Evolutionary conservation across 1,140 invertebrate genomes (phyloP), one percentile per base, ranked within the genome.

Genomic region (Drosophila micromelanica): DNA sequence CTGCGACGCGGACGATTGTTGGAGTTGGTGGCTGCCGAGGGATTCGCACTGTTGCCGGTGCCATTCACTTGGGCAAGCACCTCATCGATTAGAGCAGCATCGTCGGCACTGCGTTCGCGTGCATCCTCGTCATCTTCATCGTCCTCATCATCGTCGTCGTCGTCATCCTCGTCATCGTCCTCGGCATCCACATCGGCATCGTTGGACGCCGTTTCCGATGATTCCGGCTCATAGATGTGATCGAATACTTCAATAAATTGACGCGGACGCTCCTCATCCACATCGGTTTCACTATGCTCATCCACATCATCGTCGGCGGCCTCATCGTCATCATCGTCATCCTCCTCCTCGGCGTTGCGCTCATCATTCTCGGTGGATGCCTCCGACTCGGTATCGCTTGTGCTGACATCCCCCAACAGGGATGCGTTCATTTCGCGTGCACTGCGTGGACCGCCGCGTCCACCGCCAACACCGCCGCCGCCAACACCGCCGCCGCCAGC

Each of bases 261-360:
- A 6, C 89, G 81, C 38, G 85, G 86, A 8, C 76, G 69, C 63
- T 92, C 92, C 57, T 92, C 92, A 46, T 92, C 92, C 37, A 93
- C 93, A 84, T 94, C 93, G 40, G 94, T 93, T 37, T 94, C 93
- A 13, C 93, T 94, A 27, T 94, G 95, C 68, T 95, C 95, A 60
- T 96, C 95, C 32, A 95, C 95, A 42, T 95, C 94, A 48, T 95
- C 95, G 40, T 95, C 94, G 49, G 94, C 94, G 3, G 94, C 94
- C 40, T 94, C 93, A 46, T 90, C 84, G 4, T 86, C 89, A 1
- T 92, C 92, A 9, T 92, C 92, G 12, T 92, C 92, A 11, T 86
- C 90, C 5, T 91, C 91, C 11, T 91, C 91, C 20, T 81, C 85
- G 17, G 76, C 78, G 78, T 92, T 77, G 62, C 92, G 68, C 77